phyloP scores from a whole-genome alignment of 2,113 vertebrate species.

The Nettapus auritus region DNA sequence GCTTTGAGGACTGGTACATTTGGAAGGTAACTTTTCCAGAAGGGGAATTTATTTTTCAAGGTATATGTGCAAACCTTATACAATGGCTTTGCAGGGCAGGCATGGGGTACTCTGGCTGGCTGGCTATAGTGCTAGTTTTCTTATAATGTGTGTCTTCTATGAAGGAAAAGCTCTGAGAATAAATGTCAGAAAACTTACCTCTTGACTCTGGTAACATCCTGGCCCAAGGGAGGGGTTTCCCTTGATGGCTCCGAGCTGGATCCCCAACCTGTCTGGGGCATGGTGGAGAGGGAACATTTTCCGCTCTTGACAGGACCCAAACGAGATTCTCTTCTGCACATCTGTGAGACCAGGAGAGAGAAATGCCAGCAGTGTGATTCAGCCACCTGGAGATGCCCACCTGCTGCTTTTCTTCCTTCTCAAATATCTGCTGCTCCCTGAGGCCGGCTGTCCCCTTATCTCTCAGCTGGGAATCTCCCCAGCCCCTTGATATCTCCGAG shows the following conservation, averaged over 20 bases:
- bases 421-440: background rate
- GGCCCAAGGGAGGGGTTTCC: slow-evolving; percentile 73
- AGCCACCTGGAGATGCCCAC: background rate
- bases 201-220: slow-evolving; percentile 76
- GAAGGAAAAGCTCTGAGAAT: background rate
- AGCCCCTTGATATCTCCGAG: background rate
- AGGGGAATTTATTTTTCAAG: background rate
- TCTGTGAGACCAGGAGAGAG: background rate
- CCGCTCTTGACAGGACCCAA: slow-evolving; percentile 78
- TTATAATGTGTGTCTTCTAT: background rate
- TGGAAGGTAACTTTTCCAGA: background rate
- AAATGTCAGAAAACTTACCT: slow-evolving; percentile 55
- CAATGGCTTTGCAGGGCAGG: background rate
- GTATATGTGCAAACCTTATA: background rate
- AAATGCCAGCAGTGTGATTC: background rate
- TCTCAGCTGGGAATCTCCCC: background rate
- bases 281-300: slow-evolving; percentile 73
- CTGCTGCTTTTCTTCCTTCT: background rate
- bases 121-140: background rate
- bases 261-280: slow-evolving; percentile 73
- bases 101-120: fast-evolving
- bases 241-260: background rate
- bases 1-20: fast-evolving
- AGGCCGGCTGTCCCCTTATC: background rate
- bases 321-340: slow-evolving; percentile 11